These are phyloP conservation scores for Diplazon laetatorius DNA, from an alignment of 2,888 invertebrate species.

Conservation along the genomic window DNA sequence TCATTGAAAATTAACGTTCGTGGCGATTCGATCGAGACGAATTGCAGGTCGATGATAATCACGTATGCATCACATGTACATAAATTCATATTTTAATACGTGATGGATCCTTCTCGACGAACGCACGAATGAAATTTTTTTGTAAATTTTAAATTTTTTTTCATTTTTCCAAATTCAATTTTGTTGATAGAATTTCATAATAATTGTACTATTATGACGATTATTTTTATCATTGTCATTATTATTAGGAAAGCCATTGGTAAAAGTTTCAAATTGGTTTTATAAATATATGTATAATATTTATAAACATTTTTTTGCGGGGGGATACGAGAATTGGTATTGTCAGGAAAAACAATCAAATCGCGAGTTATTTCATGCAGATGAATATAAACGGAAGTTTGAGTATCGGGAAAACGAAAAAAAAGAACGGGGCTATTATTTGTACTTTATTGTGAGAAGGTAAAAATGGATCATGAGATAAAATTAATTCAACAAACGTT, in stretches of 20 bases:
- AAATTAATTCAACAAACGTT: conserved; percentile 11
- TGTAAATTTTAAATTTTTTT: too few species aligned
- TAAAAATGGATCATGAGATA: too few species aligned
- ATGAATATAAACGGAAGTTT: too few species aligned
- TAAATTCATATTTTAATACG: conserved; percentile 8
- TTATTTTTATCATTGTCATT: neutral
- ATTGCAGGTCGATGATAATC: conserved; percentile 20
- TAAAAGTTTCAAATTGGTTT: too few species aligned
- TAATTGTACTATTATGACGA: conserved; percentile 4
- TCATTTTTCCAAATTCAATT: too few species aligned
- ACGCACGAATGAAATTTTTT: conserved; percentile 1
- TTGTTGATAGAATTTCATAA: conserved; percentile 6
- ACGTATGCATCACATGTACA: conserved; percentile 19
- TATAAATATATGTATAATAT: too few species aligned
- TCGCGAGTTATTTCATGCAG: too few species aligned
- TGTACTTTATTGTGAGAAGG: neutral
- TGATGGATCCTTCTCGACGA: neutral
- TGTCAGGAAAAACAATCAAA: too few species aligned
- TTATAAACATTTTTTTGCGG: too few species aligned
- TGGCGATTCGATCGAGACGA: conserved; percentile 2
- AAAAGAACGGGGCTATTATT: conserved; percentile 20
- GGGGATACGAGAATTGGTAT: conserved; percentile 21
- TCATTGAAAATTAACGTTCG: conserved; percentile 18
- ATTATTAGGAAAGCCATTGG: neutral
- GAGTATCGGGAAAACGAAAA: too few species aligned